Base-by-base conservation (phyloP, 2,888 invertebrate genomes). In the Leptinotarsa juncta region DNA sequence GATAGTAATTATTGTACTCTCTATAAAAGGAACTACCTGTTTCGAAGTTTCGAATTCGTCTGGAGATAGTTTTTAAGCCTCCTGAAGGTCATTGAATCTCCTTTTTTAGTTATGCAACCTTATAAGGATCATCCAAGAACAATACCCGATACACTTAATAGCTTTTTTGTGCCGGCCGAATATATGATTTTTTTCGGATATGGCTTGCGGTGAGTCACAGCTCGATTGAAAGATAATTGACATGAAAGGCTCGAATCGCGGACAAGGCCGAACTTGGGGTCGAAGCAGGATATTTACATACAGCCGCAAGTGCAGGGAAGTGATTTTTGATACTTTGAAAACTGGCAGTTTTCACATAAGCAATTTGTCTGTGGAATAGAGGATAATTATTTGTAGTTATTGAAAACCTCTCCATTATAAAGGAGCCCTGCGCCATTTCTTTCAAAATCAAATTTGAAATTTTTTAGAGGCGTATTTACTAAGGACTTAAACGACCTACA, bases 11-110 rank as follows among this genome's bases (percentile, higher is more conserved):
- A 69, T 57, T 69, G 60, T 69, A 65, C 53, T 62, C 49, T 67
- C 76, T 71, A 20, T 70, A 73, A 62, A 76, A 76, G 76, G 76
- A 65, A 67, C 16, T 57, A 76, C 74, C 15, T 71, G 71, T 51
- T 74, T 65, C 71, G 57, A 70, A 68, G 65, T 73, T 76, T 73
- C 65, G 67, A 67, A 65, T 66, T 70, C 70, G 53, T 57, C 67
- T 42, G 55, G 60, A 62, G 71, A 67, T 20, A 65, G 51, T 71
- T 76, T 73, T 73, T 72, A 42, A 65, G 66, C 26, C 62, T 42
- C 7, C 50, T 60, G 71, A 77, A 77, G 73, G 73, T 55, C 67
- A 60, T 60, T 18, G 65, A 55, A 66, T 51, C 20, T 73, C 73
- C 57, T 66, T 73, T 65, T 73, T 57, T 26, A 66, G 51, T 72